Evolutionary conservation across 64 coral and sea anemone species (phyloP).

Genomic region (Orbicella faveolata): DNA sequence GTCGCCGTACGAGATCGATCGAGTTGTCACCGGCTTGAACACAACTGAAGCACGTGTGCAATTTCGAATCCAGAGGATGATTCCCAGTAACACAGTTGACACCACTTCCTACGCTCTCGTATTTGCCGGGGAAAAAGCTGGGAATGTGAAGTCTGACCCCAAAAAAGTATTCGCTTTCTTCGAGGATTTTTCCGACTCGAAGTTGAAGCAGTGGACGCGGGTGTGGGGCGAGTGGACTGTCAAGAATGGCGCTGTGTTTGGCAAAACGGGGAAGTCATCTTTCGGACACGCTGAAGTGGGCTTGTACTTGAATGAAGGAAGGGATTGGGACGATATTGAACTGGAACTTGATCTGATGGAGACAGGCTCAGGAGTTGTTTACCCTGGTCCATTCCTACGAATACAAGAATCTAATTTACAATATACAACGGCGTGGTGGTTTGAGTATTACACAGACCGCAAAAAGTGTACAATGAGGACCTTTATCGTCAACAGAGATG

Average conservation of each 20-base stretch:
- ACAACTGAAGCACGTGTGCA: conserved; percentile 43
- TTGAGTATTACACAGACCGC: conserved; percentile 60
- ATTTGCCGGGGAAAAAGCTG: conserved; percentile 50
- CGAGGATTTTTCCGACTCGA: conserved; percentile 62
- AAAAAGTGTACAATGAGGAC: conserved; percentile 72
- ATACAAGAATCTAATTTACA: conserved; percentile 22
- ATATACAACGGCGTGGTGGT: conserved; percentile 81
- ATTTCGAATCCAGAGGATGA: conserved; percentile 56
- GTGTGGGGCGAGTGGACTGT: conserved; percentile 55
- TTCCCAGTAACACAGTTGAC: conserved; percentile 26
- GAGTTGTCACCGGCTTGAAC: conserved; percentile 32
- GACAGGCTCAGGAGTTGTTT: conserved; percentile 8
- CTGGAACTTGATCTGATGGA: conserved; percentile 62
- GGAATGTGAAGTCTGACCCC: conserved; percentile 22
- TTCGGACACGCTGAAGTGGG: conserved; percentile 42
- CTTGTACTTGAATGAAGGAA: conserved; percentile 39
- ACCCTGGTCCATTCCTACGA: conserved; percentile 64
- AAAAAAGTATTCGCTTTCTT: conserved; percentile 74
- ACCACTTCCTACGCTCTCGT: conserved; percentile 50
- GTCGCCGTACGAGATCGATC: conserved; percentile 55
- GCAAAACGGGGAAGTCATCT: conserved; percentile 48
- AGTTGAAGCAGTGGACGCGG: conserved; percentile 23
- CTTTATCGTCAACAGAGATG: conserved; percentile 45
- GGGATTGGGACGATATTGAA: conserved; percentile 68
- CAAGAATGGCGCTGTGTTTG: conserved; percentile 44